Percentiles rank a stretch among this genome's conserved stretches.
These are phyloP conservation scores for Halictus rubicundus DNA, from an alignment of 1,140 invertebrate genomes.

Conservation along the genomic window DNA sequence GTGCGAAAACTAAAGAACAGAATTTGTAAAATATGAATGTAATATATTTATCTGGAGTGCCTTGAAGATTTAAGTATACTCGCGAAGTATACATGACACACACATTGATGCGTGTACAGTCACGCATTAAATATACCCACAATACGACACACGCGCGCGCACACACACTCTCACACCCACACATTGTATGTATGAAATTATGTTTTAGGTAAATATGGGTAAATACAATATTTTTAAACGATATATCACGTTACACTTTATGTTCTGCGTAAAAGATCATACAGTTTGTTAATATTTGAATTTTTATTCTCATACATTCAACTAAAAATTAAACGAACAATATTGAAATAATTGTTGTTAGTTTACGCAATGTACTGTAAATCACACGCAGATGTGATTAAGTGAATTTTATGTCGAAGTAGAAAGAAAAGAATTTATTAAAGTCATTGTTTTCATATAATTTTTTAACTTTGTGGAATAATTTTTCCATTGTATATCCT, in stretches of 20 bases:
- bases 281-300: conserved; percentile 50
- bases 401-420: not conserved
- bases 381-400: conserved; percentile 21
- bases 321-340: conserved; percentile 47
- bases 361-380: conserved; percentile 41
- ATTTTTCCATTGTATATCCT: conserved; percentile 11
- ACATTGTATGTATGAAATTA: conserved; percentile 59
- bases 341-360: conserved; percentile 28
- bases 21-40: conserved; percentile 80
- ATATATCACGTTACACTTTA: conserved; percentile 58
- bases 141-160: too few species aligned
- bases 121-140: not conserved
- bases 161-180: conserved; percentile 22
- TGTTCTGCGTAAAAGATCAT: conserved; percentile 40
- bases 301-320: conserved; percentile 51
- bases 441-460: not conserved
- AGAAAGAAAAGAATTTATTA: conserved; percentile 12
- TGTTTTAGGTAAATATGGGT: conserved; percentile 62
- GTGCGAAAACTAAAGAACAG: conserved; percentile 54
- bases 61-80: conserved; percentile 63
- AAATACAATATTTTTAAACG: conserved; percentile 64
- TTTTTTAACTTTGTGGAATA: not conserved
- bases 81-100: conserved; percentile 37
- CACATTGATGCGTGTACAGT: conserved; percentile 36
- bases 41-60: conserved; percentile 74